Conservation (phyloP, 2,888 invertebrate genomes). For the Drosophila diplacantha region DNA sequence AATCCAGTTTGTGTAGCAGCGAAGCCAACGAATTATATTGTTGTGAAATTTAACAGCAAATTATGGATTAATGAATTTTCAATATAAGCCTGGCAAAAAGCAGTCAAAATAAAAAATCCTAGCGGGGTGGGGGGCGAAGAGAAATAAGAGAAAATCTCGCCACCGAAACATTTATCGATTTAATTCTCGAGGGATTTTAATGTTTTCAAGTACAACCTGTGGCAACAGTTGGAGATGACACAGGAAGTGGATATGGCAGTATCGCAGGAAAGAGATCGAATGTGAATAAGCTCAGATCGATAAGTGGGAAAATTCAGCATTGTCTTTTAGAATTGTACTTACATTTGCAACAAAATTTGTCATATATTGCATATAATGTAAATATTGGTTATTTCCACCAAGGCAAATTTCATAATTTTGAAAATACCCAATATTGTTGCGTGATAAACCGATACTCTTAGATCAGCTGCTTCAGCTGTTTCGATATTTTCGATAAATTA, state of each 20-base stretch:
- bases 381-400: not conserved
- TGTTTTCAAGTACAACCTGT: slow-evolving; percentile 40
- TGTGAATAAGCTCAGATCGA: not conserved
- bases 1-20: not conserved
- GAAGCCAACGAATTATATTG: slow-evolving; percentile 5
- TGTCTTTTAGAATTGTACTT: not conserved
- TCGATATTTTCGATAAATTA: not conserved
- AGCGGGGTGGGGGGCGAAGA: too few species aligned
- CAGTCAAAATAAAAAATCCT: slow-evolving; percentile 6
- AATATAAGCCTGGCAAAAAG: not conserved
- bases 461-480: slow-evolving; percentile 5
- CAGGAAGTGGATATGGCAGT: not conserved
- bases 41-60: slow-evolving; percentile 18
- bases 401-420: not conserved
- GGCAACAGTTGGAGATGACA: slow-evolving; percentile 3
- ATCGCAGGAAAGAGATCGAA: not conserved
- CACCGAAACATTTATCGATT: slow-evolving; percentile 45
- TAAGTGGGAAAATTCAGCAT: not conserved
- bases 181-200: slow-evolving; percentile 44
- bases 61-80: slow-evolving; percentile 26
- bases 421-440: not conserved
- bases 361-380: not conserved
- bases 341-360: not conserved
- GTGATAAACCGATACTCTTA: not conserved
- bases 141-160: slow-evolving; percentile 12